Evolutionary conservation across 2,113 vertebrate genomes (phyloP).

Genomic region (Phrynosoma platyrhinos): DNA sequence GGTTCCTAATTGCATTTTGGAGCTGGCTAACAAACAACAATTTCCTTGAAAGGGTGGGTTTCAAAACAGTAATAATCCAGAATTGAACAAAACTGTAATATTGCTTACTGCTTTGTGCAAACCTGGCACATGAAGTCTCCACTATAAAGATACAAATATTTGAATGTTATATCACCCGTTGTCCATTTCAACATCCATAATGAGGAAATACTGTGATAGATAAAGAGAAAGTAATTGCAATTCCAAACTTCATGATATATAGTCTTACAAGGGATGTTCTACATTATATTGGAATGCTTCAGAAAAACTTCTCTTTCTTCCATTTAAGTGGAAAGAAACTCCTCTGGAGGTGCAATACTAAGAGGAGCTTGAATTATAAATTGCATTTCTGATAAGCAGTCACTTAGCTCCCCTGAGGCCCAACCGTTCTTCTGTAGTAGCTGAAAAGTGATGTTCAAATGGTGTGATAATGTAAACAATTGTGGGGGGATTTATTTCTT

Average conservation of each 20-base stretch:
- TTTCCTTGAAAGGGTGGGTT: too few species aligned
- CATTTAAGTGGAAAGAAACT: background rate
- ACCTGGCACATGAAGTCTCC: background rate
- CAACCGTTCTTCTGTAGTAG: background rate
- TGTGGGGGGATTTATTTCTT: background rate
- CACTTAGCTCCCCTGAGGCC: background rate
- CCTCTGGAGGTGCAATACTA: background rate
- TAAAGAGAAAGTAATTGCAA: background rate
- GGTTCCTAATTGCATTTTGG: background rate
- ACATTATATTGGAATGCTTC: background rate
- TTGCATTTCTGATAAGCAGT: background rate
- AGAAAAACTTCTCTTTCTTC: background rate
- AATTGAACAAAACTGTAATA: background rate
- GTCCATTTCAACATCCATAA: background rate
- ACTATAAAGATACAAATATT: too few species aligned
- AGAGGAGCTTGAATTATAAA: slow-evolving; percentile 25
- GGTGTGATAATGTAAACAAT: slow-evolving; percentile 17
- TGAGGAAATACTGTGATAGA: background rate
- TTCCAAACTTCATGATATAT: background rate
- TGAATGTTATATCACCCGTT: background rate
- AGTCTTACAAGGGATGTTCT: background rate
- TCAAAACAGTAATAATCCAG: background rate
- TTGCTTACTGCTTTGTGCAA: background rate
- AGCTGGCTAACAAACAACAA: background rate
- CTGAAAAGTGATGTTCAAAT: slow-evolving; percentile 2